A percentile compares a stretch with the other conserved stretches of the same genome.
These are phyloP conservation scores for Phaethornis superciliosus DNA, from an alignment of 2,113 vertebrate genomes.

Conservation along the genomic window DNA sequence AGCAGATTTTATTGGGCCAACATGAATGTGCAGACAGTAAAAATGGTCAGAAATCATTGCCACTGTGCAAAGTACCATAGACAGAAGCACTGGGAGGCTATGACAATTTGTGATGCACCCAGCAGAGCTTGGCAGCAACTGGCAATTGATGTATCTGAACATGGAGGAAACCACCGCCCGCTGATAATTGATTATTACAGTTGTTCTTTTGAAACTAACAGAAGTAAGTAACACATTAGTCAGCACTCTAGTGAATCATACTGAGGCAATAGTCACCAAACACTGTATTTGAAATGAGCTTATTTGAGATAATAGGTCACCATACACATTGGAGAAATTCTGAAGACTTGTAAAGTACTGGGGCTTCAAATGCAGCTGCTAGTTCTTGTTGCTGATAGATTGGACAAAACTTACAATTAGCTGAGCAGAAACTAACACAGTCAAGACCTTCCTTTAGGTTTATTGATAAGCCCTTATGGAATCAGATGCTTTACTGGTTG, in stretches of 20 bases:
- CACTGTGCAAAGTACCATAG: conserved; percentile 1
- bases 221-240: conserved; percentile 44
- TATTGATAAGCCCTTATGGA: not conserved
- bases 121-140: conserved; percentile 24
- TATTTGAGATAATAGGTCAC: not conserved
- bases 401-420: not conserved
- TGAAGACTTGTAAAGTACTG: not conserved
- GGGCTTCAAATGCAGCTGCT: not conserved
- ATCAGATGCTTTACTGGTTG: not conserved
- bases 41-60: conserved; percentile 49
- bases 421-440: not conserved
- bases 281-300: not conserved
- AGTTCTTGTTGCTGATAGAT: not conserved
- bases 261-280: conserved; percentile 27
- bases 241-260: conserved; percentile 16
- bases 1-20: conserved; percentile 7
- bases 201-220: conserved; percentile 47
- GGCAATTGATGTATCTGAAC: conserved; percentile 41
- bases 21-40: not conserved
- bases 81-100: not conserved
- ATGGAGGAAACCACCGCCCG: not conserved
- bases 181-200: conserved; percentile 59
- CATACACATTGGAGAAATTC: not conserved
- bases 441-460: not conserved
- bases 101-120: conserved; percentile 31